These are phyloP conservation scores for Monodelphis domestica DNA, from an alignment of 2,797 vertebrate genomes.

Conservation along the genomic window DNA sequence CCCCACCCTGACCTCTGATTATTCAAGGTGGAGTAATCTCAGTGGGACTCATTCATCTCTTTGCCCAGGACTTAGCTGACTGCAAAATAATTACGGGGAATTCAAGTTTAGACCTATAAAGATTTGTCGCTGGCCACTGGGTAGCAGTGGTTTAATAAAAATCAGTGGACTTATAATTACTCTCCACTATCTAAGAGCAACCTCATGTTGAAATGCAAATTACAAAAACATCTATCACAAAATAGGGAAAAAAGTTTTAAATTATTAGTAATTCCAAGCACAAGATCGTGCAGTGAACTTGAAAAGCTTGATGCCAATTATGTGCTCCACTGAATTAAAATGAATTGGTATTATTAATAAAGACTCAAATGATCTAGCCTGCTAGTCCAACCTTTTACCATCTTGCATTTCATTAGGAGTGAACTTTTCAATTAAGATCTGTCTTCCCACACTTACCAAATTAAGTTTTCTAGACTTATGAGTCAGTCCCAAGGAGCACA, in stretches of 20 bases:
- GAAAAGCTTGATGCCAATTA: slow-evolving; percentile 86
- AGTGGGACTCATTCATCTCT: slow-evolving; percentile 79
- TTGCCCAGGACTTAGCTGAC: slow-evolving; percentile 70
- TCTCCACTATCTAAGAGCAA: slow-evolving; percentile 80
- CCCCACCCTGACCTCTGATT: slow-evolving; percentile 79
- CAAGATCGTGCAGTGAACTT: slow-evolving; percentile 80
- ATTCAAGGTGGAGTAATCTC: slow-evolving; percentile 83
- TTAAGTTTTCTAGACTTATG: slow-evolving; percentile 78
- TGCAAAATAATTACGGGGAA: slow-evolving; percentile 82
- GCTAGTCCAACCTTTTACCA: slow-evolving; percentile 84
- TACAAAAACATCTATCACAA: slow-evolving; percentile 80
- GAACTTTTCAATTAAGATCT: slow-evolving; percentile 84
- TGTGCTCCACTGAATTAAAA: slow-evolving; percentile 88
- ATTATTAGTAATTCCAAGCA: slow-evolving; percentile 82
- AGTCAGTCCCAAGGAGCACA: slow-evolving; percentile 70
- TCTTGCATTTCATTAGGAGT: slow-evolving; percentile 81
- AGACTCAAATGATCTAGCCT: slow-evolving; percentile 83
- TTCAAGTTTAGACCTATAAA: slow-evolving; percentile 80
- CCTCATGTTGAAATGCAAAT: slow-evolving; percentile 86
- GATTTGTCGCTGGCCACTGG: slow-evolving; percentile 80
- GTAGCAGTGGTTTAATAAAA: slow-evolving; percentile 82
- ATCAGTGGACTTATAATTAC: slow-evolving; percentile 85
- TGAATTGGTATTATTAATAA: slow-evolving; percentile 86
- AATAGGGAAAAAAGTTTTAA: slow-evolving; percentile 72
- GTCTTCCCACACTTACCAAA: slow-evolving; percentile 80